These are phyloP conservation scores for Danio choprae DNA, from an alignment of 2,797 vertebrate genomes.

Conservation along the genomic window DNA sequence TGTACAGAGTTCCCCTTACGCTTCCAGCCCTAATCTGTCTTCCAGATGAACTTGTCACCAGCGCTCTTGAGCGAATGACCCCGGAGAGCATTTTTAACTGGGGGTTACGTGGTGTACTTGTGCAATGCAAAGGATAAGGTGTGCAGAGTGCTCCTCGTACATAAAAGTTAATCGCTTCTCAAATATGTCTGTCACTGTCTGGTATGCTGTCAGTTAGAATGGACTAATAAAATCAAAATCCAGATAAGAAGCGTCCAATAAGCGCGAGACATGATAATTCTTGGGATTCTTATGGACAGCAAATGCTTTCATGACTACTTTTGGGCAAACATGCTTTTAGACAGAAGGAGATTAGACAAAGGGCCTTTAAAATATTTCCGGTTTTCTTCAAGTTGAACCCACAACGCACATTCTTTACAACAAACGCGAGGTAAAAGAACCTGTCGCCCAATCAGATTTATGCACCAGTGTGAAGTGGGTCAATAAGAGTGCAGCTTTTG, in stretches of 20 bases:
- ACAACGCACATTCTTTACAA: conserved; percentile 38
- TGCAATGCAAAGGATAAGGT: conserved; percentile 46
- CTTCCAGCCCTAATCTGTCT: conserved; percentile 31
- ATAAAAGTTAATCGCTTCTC: conserved; percentile 49
- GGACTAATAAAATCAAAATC: conserved; percentile 28
- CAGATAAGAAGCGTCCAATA: conserved; percentile 41
- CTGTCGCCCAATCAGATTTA: conserved; percentile 40
- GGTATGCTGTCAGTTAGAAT: conserved; percentile 43
- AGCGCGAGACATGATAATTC: conserved; percentile 1
- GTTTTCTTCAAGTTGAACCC: conserved; percentile 22
- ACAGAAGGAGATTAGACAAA: conserved; percentile 3
- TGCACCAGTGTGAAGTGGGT: conserved; percentile 35
- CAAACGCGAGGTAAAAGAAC: conserved; percentile 20
- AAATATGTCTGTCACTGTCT: conserved; percentile 51
- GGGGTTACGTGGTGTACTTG: conserved; percentile 29
- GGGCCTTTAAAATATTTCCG: conserved; percentile 41
- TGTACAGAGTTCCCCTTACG: conserved; percentile 19
- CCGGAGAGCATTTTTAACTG: conserved; percentile 32
- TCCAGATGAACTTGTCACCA: conserved; percentile 40
- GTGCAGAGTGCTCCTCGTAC: conserved; percentile 43
- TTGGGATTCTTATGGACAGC: conserved; percentile 15
- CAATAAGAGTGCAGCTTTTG: conserved; percentile 42
- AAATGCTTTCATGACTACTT: conserved; percentile 23
- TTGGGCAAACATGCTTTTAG: conserved; percentile 43
- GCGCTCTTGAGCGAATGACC: conserved; percentile 22